phyloP scores from a whole-genome alignment of 2,888 invertebrate species.

The Lutraria lutraria region DNA sequence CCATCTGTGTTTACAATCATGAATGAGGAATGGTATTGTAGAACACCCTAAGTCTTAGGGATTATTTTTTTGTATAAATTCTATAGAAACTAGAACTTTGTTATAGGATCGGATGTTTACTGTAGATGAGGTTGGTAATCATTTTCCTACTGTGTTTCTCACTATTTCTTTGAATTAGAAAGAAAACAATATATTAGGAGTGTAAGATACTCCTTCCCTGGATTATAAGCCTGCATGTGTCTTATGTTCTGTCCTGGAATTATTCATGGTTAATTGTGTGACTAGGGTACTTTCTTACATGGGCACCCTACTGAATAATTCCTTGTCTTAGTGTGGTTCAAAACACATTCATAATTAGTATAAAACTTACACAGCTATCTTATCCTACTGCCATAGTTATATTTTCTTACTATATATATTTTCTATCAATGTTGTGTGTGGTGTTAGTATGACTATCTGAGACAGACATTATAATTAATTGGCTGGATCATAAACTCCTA shows the following conservation, averaged over 20 bases:
- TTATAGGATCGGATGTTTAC: neutral
- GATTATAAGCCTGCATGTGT: no score
- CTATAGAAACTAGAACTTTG: neutral
- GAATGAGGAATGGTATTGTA: neutral
- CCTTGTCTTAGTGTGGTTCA: no score
- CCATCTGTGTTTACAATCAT: slow-evolving; percentile 23
- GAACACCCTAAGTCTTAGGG: neutral
- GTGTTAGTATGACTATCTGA: neutral
- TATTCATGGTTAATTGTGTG: no score
- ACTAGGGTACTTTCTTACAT: no score
- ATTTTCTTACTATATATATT: neutral
- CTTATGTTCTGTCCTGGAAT: no score
- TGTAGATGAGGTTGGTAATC: neutral
- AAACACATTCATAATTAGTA: no score
- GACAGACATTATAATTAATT: neutral
- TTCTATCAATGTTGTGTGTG: neutral
- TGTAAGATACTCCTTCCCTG: neutral
- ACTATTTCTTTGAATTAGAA: neutral
- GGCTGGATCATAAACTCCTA: neutral
- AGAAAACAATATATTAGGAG: neutral
- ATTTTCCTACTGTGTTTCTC: neutral
- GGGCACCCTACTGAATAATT: no score
- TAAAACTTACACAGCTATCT: neutral
- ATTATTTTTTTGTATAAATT: slow-evolving; percentile 16
- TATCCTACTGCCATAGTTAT: neutral